Conservation (phyloP, 2,888 invertebrate genomes). For the Pogonocherus hispidulus region DNA sequence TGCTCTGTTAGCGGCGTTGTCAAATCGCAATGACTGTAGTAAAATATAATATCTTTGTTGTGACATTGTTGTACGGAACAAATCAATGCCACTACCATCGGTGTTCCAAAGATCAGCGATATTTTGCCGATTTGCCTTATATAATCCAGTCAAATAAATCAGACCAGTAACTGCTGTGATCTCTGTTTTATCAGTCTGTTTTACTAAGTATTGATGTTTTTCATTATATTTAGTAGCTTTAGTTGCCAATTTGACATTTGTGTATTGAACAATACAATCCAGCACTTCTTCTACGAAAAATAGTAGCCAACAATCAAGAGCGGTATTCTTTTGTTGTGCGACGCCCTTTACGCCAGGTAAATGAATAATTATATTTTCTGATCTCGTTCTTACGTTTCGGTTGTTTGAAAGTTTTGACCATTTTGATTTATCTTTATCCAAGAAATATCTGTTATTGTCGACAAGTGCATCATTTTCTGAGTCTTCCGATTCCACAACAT, state of each 20-base stretch:
- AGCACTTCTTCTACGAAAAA: constrained; percentile 27
- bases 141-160: constrained; percentile 28
- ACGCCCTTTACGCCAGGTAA: constrained; percentile 28
- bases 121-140: constrained; percentile 12
- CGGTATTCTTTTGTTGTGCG: constrained; percentile 20
- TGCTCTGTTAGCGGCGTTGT: constrained; percentile 18
- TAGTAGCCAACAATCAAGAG: constrained; percentile 33
- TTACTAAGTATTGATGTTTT: constrained; percentile 24
- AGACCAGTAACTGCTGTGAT: constrained; percentile 34
- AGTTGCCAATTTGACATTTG: not conserved
- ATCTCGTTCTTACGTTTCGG: constrained; percentile 22
- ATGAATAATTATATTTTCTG: constrained; percentile 28
- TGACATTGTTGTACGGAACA: constrained; percentile 47
- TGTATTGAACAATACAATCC: constrained; percentile 27
- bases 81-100: constrained; percentile 47
- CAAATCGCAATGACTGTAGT: constrained; percentile 18
- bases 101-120: constrained; percentile 49
- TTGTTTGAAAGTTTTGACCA: constrained; percentile 10
- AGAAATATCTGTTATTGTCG: constrained; percentile 21
- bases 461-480: not conserved
- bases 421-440: constrained; percentile 22
- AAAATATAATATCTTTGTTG: constrained; percentile 21
- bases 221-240: constrained; percentile 15
- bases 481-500: constrained; percentile 1
- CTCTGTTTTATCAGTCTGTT: constrained; percentile 20